A percentile compares a stretch with the other conserved stretches of the same genome.
phyloP scores from a whole-genome alignment of 2,888 invertebrate genomes.

The Nemoura dubitans region DNA sequence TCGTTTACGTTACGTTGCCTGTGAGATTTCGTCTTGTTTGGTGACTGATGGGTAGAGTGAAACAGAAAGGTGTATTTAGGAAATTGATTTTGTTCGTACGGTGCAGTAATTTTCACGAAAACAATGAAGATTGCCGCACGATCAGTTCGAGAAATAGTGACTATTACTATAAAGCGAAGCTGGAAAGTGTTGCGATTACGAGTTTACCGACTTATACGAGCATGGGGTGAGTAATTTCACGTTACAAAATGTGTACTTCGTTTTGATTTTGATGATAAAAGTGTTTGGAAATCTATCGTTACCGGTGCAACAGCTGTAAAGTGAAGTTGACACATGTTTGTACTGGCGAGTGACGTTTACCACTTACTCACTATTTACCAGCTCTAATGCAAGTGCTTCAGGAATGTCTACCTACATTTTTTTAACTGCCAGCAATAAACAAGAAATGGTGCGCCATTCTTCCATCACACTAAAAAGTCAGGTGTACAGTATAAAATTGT shows the following conservation, averaged over 20 bases:
- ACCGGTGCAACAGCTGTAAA: too few species aligned
- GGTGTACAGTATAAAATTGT: too few species aligned
- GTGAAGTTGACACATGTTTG: background rate
- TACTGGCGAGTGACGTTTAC: background rate
- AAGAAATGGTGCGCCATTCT: too few species aligned
- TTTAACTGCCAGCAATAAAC: too few species aligned
- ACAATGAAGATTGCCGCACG: conserved; percentile 16
- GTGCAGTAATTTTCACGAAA: conserved; percentile 34
- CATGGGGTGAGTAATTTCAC: background rate
- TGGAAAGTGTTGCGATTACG: background rate
- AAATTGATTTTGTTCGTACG: conserved; percentile 44
- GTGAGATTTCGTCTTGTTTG: background rate
- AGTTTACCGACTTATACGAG: background rate
- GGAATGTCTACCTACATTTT: too few species aligned
- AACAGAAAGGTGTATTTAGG: conserved; percentile 44
- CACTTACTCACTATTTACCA: background rate
- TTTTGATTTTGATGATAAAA: too few species aligned
- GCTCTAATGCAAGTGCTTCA: too few species aligned
- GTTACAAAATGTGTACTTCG: too few species aligned
- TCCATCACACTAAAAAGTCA: too few species aligned
- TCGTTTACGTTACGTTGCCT: too few species aligned
- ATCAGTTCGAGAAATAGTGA: conserved; percentile 17
- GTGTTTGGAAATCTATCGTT: too few species aligned
- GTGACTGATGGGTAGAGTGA: conserved; percentile 41
- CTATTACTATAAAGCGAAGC: conserved; percentile 16